Evolutionary conservation across 2,797 vertebrate genomes (phyloP), one percentile per base, ranked within the genome.

Genomic region (Galagoides demidoff): DNA sequence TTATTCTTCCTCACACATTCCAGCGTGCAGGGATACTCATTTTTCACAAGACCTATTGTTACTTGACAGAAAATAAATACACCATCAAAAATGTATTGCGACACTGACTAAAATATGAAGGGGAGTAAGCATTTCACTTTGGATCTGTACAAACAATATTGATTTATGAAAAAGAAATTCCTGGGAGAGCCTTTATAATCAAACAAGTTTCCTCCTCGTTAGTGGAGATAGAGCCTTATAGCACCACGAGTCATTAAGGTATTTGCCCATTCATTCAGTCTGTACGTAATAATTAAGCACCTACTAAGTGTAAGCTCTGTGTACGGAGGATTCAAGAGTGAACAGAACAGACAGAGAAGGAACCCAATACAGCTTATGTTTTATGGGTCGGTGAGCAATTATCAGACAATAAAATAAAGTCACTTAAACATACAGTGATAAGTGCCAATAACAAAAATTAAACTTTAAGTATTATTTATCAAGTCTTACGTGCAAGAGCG

Each of bases 21-120:
- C 68, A 11, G 79, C 23, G 2, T 57, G 39, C 27, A 37, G 34
- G 29, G 45, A 77, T 66, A 2, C 83, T 57, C 89, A 85, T 95
- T 96, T 97, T 84, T 96, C 94, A 90, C 34, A 55, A 85, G 93
- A 37, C 85, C 85, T 45, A 78, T 96, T 95, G 92, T 97, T 82
- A 2, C 84, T 92, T 89, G 84, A 49, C 37, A 29, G 94, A 87
- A 97, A 70, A 23, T 95, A 77, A 85, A 96, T 92, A 85, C 14
- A 1, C 85, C 59, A 64, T 95, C 93, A 90, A 66, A 95, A 93
- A 57, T 79, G 68, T 37, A 39, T 82, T 23, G 55, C 66, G 12
- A 29, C 31, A 1, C 17, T 16, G 27, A 23, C 86, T 90, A 23
- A 29, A 89, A 91, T 29, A 79, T 13, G 84, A 79, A 43, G 55